Evolutionary conservation across 2,888 invertebrate genomes (phyloP).

Genomic region (Eutolmus rufibarbis): DNA sequence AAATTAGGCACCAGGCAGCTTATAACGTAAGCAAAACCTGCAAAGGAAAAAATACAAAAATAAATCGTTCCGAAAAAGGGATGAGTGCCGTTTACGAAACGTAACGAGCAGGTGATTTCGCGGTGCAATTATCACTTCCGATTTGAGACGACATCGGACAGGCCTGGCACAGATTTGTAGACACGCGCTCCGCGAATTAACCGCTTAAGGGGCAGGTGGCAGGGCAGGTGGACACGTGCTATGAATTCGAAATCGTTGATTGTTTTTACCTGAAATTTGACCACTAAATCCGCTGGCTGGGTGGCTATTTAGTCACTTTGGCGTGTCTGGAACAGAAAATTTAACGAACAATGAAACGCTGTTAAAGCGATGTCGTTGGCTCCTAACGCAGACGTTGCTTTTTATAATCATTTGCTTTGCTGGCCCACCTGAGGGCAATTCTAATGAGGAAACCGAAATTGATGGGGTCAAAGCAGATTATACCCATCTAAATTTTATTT

Average conservation of each 20-base stretch:
- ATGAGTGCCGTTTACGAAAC: not conserved
- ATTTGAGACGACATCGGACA: not conserved
- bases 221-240: not conserved
- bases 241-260: not conserved
- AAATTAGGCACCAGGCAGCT: not conserved
- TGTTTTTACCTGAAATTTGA: not conserved
- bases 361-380: not conserved
- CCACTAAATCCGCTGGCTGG: not conserved
- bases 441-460: not conserved
- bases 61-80: not conserved
- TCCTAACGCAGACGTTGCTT: not conserved
- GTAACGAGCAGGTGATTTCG: not conserved
- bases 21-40: not conserved
- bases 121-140: not conserved
- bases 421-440: not conserved
- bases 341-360: not conserved
- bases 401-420: not conserved
- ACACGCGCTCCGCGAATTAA: not conserved
- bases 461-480: not conserved
- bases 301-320: not conserved
- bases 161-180: not conserved
- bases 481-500: not conserved
- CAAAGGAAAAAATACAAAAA: not conserved
- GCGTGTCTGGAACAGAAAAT: not conserved
- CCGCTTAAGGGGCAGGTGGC: not conserved